These are phyloP conservation scores for Orius insidiosus DNA, from an alignment of 1,140 invertebrate genomes.

Conservation along the genomic window DNA sequence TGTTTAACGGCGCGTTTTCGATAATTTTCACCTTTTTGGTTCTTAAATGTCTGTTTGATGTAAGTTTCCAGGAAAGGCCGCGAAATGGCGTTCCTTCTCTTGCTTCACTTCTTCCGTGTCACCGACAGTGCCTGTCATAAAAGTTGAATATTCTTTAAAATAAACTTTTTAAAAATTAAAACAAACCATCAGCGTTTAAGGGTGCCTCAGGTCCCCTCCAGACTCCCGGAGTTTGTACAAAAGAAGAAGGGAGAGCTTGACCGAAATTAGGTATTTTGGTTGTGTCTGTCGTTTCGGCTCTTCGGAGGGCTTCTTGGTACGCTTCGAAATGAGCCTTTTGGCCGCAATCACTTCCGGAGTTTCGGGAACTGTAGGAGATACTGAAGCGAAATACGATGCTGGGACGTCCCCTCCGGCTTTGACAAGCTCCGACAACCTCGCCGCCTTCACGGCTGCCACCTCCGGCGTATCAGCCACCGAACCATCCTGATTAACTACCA, in stretches of 20 bases:
- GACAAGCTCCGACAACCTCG: slow-evolving; percentile 27
- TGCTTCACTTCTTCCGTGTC: not conserved
- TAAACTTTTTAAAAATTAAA: too few species aligned
- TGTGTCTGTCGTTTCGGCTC: not conserved
- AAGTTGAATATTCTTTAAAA: too few species aligned
- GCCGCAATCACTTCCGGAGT: slow-evolving; percentile 39
- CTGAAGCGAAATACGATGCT: slow-evolving; percentile 19
- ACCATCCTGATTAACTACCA: too few species aligned
- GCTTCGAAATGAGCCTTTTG: slow-evolving; percentile 37
- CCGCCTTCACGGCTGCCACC: slow-evolving; percentile 24
- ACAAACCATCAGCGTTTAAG: too few species aligned
- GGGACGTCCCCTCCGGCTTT: slow-evolving; percentile 22
- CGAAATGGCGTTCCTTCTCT: not conserved
- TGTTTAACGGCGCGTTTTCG: slow-evolving; percentile 8
- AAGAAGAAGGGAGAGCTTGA: too few species aligned
- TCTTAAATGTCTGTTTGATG: not conserved
- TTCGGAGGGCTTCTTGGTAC: slow-evolving; percentile 24
- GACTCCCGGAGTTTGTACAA: too few species aligned
- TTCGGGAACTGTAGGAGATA: slow-evolving; percentile 34
- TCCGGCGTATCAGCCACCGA: slow-evolving; percentile 20
- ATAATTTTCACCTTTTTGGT: not conserved
- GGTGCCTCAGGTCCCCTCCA: too few species aligned
- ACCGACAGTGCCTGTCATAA: too few species aligned
- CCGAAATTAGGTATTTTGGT: not conserved
- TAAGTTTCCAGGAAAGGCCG: not conserved